Conservation (phyloP, 2,113 vertebrate genomes). For the Columbina picui region DNA sequence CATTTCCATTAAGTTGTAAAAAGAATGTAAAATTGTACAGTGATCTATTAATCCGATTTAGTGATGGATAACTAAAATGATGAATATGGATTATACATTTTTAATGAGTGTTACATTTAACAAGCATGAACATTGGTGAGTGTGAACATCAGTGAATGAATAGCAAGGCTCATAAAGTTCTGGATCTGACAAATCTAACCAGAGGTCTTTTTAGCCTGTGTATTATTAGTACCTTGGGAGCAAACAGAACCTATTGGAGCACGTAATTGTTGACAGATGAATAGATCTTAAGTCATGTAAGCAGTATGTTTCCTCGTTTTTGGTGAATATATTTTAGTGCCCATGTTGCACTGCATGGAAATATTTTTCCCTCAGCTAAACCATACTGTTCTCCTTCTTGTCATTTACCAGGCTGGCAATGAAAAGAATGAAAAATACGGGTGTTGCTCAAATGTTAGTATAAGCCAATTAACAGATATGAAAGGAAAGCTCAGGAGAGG, state of each 20-base stretch:
- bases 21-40: constrained; percentile 54
- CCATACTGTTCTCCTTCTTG: background rate
- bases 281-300: background rate
- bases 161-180: constrained; percentile 1
- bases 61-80: constrained; percentile 51
- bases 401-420: background rate
- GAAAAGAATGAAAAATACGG: background rate
- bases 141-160: constrained; percentile 3
- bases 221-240: background rate
- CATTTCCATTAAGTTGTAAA: constrained; percentile 54
- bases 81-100: constrained; percentile 54
- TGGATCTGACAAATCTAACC: background rate
- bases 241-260: background rate
- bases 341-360: background rate
- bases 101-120: constrained; percentile 61
- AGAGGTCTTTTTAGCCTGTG: background rate
- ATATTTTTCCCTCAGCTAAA: background rate
- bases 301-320: background rate
- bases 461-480: background rate
- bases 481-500: background rate
- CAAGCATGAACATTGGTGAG: background rate
- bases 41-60: constrained; percentile 50
- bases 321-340: background rate
- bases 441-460: background rate
- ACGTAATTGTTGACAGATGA: background rate